A percentile compares a stretch with the other conserved stretches of the same genome.
Conservation (phyloP, 2,888 invertebrate species). For the Tetanocera ferruginea region DNA sequence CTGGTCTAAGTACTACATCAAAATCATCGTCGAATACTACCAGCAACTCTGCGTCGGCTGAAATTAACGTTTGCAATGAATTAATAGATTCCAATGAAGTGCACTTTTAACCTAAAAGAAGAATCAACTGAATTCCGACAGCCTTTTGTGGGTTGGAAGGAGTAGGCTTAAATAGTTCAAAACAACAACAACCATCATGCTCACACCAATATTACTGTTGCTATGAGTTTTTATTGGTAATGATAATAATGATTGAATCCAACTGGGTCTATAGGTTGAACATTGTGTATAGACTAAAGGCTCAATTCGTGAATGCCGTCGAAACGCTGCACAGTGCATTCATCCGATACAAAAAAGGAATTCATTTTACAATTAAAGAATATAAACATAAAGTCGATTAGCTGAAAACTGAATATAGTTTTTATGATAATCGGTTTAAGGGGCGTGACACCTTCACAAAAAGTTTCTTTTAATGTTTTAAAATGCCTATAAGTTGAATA, state of each 20-base stretch:
- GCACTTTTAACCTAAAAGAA: background rate
- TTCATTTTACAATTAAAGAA: too few species aligned
- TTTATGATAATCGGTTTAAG: too few species aligned
- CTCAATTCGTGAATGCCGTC: background rate
- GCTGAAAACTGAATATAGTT: too few species aligned
- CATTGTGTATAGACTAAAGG: too few species aligned
- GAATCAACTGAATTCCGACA: background rate
- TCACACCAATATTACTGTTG: background rate
- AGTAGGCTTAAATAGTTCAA: background rate
- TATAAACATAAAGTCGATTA: too few species aligned
- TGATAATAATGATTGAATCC: conserved; percentile 55
- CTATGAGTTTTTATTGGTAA: conserved; percentile 6
- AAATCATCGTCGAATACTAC: conserved; percentile 74
- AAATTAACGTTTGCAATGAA: conserved; percentile 30
- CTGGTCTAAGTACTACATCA: conserved; percentile 55
- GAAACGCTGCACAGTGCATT: background rate
- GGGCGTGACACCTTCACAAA: too few species aligned
- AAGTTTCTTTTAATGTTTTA: too few species aligned
- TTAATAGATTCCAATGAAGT: background rate
- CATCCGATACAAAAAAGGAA: too few species aligned
- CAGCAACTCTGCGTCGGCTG: conserved; percentile 76
- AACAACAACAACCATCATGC: background rate
- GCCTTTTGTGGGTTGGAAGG: background rate
- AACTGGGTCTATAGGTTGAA: conserved; percentile 56
- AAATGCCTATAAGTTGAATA: too few species aligned